These are phyloP conservation scores for Nomia melanderi DNA, from an alignment of 1,140 invertebrate genomes.

Conservation along the genomic window DNA sequence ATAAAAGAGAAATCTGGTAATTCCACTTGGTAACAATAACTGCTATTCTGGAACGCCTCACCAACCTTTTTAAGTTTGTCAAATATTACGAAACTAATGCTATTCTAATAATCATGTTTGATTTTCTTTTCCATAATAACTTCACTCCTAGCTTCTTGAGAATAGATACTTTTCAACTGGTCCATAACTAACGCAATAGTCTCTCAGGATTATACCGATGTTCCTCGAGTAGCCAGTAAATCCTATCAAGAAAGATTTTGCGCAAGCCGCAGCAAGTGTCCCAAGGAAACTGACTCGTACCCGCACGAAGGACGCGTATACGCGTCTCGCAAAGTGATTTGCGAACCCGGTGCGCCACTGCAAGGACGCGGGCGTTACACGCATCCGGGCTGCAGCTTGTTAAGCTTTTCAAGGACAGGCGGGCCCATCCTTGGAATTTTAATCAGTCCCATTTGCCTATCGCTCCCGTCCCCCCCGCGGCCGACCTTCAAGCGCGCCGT, in stretches of 20 bases:
- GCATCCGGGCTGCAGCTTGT: conserved; percentile 47
- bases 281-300: background rate
- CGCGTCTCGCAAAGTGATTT: conserved; percentile 48
- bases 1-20: too few relatives aligned
- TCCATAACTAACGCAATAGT: too few relatives aligned
- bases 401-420: conserved; percentile 32
- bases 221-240: too few relatives aligned
- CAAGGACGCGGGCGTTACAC: conserved; percentile 32
- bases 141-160: too few relatives aligned
- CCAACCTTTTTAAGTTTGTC: too few relatives aligned
- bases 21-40: too few relatives aligned
- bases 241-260: background rate
- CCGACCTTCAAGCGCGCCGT: background rate
- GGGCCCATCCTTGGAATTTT: conserved; percentile 47
- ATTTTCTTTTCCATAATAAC: too few relatives aligned
- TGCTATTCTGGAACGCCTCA: too few relatives aligned
- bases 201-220: too few relatives aligned
- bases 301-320: background rate
- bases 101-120: too few relatives aligned
- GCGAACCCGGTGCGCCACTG: conserved; percentile 16
- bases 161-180: too few relatives aligned
- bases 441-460: conserved; percentile 45
- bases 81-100: too few relatives aligned
- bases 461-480: background rate
- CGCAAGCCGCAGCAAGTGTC: background rate